Conservation (phyloP, 2,888 invertebrate species). For the Corythucha ciliata region DNA sequence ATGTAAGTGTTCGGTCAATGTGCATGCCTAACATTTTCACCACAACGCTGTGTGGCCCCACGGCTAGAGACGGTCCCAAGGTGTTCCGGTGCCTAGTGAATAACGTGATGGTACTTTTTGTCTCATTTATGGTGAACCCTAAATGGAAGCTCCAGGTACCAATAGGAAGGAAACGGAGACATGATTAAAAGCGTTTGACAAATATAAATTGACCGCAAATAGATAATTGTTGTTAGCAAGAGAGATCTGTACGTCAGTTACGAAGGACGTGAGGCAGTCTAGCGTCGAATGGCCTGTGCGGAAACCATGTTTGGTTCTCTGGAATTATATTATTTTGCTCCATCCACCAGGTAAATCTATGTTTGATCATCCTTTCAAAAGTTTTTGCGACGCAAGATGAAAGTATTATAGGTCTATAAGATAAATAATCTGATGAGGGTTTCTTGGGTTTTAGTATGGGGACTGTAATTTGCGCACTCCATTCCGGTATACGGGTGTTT, state of each 20-base stretch:
- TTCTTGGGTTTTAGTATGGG: slow-evolving; percentile 16
- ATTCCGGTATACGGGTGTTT: background rate
- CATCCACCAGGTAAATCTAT: slow-evolving; percentile 17
- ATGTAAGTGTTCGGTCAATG: background rate
- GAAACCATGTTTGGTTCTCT: slow-evolving; percentile 21
- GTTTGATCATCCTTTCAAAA: slow-evolving; percentile 19
- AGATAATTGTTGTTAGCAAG: slow-evolving; percentile 13
- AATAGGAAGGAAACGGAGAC: slow-evolving; percentile 13
- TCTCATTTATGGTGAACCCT: background rate
- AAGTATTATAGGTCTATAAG: slow-evolving; percentile 21
- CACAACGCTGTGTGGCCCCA: slow-evolving; percentile 4
- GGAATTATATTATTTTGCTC: slow-evolving; percentile 21
- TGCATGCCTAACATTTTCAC: background rate
- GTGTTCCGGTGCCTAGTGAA: slow-evolving; percentile 15
- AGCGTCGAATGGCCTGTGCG: slow-evolving; percentile 11
- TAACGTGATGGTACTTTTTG: background rate
- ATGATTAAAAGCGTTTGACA: slow-evolving; percentile 20
- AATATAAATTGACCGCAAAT: slow-evolving; percentile 13
- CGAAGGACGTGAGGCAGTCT: slow-evolving; percentile 13
- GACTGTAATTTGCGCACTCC: slow-evolving; percentile 5
- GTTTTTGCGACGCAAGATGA: slow-evolving; percentile 20
- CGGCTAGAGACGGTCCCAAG: background rate
- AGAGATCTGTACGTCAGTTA: background rate
- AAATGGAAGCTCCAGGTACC: background rate
- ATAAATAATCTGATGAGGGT: slow-evolving; percentile 8